phyloP scores from a whole-genome alignment of 53 echinoderm and acorn worm genomes.

The Crossaster papposus region DNA sequence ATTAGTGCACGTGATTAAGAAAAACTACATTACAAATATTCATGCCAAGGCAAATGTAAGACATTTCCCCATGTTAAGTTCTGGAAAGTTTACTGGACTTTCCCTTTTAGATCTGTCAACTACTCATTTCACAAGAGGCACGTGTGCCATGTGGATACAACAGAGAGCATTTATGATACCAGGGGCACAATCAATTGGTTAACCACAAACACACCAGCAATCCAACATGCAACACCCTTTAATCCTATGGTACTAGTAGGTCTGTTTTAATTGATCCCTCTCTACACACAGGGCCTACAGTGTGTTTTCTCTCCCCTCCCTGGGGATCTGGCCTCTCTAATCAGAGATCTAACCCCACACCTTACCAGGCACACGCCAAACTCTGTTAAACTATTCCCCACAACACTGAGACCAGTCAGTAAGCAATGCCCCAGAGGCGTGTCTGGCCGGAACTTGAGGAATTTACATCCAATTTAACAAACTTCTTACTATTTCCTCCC shows the following conservation, averaged over 20 bases:
- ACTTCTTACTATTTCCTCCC: neutral
- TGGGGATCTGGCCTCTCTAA: slow-evolving; percentile 27
- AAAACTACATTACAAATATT: too few species aligned
- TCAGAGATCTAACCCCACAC: slow-evolving; percentile 32
- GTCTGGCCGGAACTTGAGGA: slow-evolving; percentile 48
- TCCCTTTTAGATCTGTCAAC: neutral
- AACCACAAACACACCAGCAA: slow-evolving; percentile 41
- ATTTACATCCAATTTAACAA: slow-evolving; percentile 9
- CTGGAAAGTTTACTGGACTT: too few species aligned
- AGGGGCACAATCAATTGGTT: neutral
- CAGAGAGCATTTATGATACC: neutral
- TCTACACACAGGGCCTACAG: slow-evolving; percentile 14
- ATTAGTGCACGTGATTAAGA: too few species aligned
- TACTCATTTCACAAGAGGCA: neutral
- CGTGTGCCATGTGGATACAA: neutral
- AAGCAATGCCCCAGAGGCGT: slow-evolving; percentile 17
- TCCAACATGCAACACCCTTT: neutral
- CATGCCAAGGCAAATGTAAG: too few species aligned
- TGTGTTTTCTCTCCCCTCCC: slow-evolving; percentile 25
- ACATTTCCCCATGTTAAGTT: too few species aligned
- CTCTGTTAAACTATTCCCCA: slow-evolving; percentile 23
- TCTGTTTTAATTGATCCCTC: slow-evolving; percentile 14
- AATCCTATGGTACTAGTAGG: too few species aligned
- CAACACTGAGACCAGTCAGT: neutral
- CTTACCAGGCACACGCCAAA: slow-evolving; percentile 36